Conservation (phyloP, 2,888 invertebrate genomes). For the Drosophila anomalata region DNA sequence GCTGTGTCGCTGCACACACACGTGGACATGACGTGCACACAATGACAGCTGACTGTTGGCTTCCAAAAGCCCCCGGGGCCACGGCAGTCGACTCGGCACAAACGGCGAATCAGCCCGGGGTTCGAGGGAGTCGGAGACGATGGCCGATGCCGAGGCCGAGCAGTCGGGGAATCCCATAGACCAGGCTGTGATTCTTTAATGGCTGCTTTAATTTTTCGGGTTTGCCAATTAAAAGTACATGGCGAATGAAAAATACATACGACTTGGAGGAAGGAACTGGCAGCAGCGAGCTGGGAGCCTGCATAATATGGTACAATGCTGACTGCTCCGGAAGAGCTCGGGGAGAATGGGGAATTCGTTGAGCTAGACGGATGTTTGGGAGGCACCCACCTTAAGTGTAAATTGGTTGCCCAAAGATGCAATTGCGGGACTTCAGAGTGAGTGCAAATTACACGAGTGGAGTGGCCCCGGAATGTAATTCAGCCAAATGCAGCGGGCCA, state of each 20-base stretch:
- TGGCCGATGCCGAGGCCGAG: not conserved
- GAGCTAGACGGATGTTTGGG: conserved; percentile 32
- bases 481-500: conserved; percentile 23
- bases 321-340: conserved; percentile 25
- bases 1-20: conserved; percentile 46
- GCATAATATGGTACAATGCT: conserved; percentile 49
- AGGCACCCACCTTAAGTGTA: conserved; percentile 46
- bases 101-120: conserved; percentile 38
- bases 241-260: conserved; percentile 77
- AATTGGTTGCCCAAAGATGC: conserved; percentile 52
- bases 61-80: conserved; percentile 77
- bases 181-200: conserved; percentile 78
- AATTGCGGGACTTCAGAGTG: conserved; percentile 20
- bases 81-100: conserved; percentile 55
- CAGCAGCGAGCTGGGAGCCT: not conserved
- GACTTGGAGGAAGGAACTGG: not conserved
- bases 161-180: conserved; percentile 14
- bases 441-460: conserved; percentile 28
- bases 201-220: conserved; percentile 78
- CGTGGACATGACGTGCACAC: conserved; percentile 76
- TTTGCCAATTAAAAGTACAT: conserved; percentile 79
- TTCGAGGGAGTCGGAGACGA: not conserved
- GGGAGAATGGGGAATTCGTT: not conserved
- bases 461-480: conserved; percentile 19
- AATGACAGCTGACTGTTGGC: conserved; percentile 80